Evolutionary conservation across 2,113 vertebrate species (phyloP).

Genomic region (Scomber japonicus): DNA sequence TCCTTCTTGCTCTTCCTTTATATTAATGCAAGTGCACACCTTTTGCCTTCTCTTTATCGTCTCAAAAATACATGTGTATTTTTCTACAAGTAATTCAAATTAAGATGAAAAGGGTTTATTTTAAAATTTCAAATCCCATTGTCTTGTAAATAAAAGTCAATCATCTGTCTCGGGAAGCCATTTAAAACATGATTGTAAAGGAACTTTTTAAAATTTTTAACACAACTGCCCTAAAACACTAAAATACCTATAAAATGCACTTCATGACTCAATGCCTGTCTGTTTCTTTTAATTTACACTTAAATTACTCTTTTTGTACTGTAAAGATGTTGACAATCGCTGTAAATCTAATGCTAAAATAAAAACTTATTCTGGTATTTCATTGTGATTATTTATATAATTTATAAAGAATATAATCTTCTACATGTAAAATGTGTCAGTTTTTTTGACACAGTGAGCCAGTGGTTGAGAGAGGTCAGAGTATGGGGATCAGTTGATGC

Average conservation of each 20-base stretch:
- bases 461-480: not conserved
- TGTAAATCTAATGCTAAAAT: slow-evolving; percentile 89
- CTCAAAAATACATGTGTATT: slow-evolving; percentile 46
- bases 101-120: slow-evolving; percentile 21
- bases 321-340: slow-evolving; percentile 93
- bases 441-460: not conserved
- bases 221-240: slow-evolving; percentile 51
- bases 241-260: slow-evolving; percentile 83
- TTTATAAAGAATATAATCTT: not conserved
- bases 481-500: not conserved
- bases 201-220: slow-evolving; percentile 50
- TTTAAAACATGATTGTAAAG: slow-evolving; percentile 85
- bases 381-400: slow-evolving; percentile 13
- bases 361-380: slow-evolving; percentile 85
- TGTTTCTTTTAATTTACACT: slow-evolving; percentile 83
- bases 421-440: not conserved
- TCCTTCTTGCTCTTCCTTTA: slow-evolving; percentile 33
- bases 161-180: slow-evolving; percentile 82
- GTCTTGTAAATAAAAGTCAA: not conserved
- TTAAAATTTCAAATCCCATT: slow-evolving; percentile 22
- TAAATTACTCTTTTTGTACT: slow-evolving; percentile 85
- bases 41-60: slow-evolving; percentile 46
- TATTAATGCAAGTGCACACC: slow-evolving; percentile 46
- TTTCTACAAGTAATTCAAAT: slow-evolving; percentile 54
- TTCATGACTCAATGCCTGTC: slow-evolving; percentile 80